Base-by-base conservation (phyloP, 2,888 invertebrate species). In the Rotaria sp. region DNA sequence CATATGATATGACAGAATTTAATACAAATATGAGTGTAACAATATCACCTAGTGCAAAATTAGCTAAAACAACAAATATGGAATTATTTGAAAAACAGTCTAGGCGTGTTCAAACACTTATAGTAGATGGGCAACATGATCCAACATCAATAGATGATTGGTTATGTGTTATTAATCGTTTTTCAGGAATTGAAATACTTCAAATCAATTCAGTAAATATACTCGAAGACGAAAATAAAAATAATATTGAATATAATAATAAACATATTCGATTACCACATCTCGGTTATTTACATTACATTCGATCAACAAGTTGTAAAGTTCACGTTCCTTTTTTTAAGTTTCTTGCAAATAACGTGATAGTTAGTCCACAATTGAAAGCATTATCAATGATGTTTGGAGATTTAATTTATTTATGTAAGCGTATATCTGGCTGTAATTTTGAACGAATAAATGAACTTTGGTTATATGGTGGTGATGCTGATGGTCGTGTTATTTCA, bases 331-430 rank as follows among this genome's bases (percentile, higher is more conserved):
- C 35, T 21, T 67, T 67, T 67, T 67, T 67, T 18, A 35, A 35
- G 26, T 35, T 21, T 35, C 35, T 67, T 35, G 26, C 35, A 8
- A 67, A 35, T 35, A 67, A 35, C 38, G 38, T 21, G 1, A 35
- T 8, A 5, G 8, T 67, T 35, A 67, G 21, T 67, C 67, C 67
- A 35, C 35, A 67, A 35, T 67, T 67, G 18, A 67, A 67, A 67
- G 67, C 67, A 13, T 35, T 67, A 30, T 67, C 67, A 8, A 67
- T 67, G 67, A 67, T 67, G 67, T 67, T 38, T 67, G 67, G 67
- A 35, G 67, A 67, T 38, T 67, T 67, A 21, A 35, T 67, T 67
- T 67, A 67, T 67, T 67, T 67, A 67, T 67, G 67, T 67, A 67
- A 67, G 21, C 67, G 67, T 35, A 7, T 67, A 67, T 35, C 67